Base-by-base conservation (phyloP, 2,888 invertebrate species). In the Prionchulus punctatus region DNA sequence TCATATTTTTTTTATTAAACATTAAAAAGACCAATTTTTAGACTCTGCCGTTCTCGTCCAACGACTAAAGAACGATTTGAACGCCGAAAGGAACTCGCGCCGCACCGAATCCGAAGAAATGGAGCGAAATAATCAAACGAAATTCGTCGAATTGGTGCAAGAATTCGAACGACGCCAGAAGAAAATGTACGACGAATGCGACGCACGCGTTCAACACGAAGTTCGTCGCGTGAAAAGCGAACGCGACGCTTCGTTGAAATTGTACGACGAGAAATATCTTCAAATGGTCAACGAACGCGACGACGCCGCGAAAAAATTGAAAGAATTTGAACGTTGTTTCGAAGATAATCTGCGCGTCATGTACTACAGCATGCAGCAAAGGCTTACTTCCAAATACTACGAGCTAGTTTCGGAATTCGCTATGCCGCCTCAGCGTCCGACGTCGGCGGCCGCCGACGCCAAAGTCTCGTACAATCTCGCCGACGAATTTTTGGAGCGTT, bases 311-410 rank as follows among this genome's bases (percentile, higher is more conserved):
- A 26, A 21, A 49, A 26, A 30, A 49, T 30, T 49, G 50, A 49
- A 49, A 30, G 27, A 26, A 7, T 49, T 18, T 30, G 50, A 49
- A 30, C 7, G 15, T 3, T 28, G 15, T 12, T 49, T 49, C 50
- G 30, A 26, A 12, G 50, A 49, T 15, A 49, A 30, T 15, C 23
- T 28, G 21, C 50, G 50, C 4, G 21, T 49, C 50, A 49, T 49
- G 50, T 49, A 30, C 23, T 49, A 49, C 23, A 30, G 4, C 4
- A 12, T 49, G 21, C 50, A 49, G 30, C 50, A 49, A 28, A 26
- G 30, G 28, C 50, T 49, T 3, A 12, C 50, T 3, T 26, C 50
- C 28, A 49, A 49, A 30, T 49, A 49, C 23, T 49, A 49, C 30
- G 50, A 49, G 23, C 23, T 49, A 30, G 28, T 49, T 7, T 18